A percentile compares a stretch with the other conserved stretches of the same genome.
These are phyloP conservation scores for Liodrosophila aerea DNA, from an alignment of 2,888 invertebrate genomes.

Conservation along the genomic window DNA sequence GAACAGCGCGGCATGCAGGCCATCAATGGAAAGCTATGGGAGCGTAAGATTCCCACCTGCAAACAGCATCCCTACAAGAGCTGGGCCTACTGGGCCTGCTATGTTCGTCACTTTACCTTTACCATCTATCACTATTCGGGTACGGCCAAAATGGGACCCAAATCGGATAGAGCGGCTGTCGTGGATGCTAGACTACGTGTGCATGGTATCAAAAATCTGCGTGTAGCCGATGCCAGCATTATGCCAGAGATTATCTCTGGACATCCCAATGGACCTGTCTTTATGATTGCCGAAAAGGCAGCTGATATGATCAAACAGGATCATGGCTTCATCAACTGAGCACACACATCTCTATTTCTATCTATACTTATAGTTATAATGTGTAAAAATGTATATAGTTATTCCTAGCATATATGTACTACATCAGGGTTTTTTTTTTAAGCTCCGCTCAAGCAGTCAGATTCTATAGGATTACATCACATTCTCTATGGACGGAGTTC, in stretches of 20 bases:
- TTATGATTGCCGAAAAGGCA: conserved; percentile 85
- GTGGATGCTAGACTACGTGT: conserved; percentile 85
- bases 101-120: conserved; percentile 85
- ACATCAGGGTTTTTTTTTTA: conserved; percentile 3
- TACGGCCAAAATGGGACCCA: conserved; percentile 87
- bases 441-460: neutral
- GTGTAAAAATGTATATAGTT: too few relatives aligned
- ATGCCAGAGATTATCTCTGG: conserved; percentile 84
- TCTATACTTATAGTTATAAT: too few relatives aligned
- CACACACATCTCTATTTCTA: neutral
- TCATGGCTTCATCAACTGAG: conserved; percentile 80
- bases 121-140: conserved; percentile 87
- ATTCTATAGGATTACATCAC: conserved; percentile 1
- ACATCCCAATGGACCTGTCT: conserved; percentile 84
- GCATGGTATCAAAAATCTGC: conserved; percentile 83
- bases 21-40: conserved; percentile 84
- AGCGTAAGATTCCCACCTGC: conserved; percentile 86
- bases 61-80: conserved; percentile 83
- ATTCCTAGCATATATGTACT: neutral
- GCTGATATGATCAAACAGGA: conserved; percentile 84
- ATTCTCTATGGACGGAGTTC: conserved; percentile 12
- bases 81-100: conserved; percentile 87
- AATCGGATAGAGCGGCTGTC: conserved; percentile 85
- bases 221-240: conserved; percentile 84
- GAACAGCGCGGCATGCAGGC: conserved; percentile 84